Percentiles rank a stretch among this genome's conserved stretches.
phyloP scores from a whole-genome alignment of 2,113 vertebrate species.

The Symphodus melops region DNA sequence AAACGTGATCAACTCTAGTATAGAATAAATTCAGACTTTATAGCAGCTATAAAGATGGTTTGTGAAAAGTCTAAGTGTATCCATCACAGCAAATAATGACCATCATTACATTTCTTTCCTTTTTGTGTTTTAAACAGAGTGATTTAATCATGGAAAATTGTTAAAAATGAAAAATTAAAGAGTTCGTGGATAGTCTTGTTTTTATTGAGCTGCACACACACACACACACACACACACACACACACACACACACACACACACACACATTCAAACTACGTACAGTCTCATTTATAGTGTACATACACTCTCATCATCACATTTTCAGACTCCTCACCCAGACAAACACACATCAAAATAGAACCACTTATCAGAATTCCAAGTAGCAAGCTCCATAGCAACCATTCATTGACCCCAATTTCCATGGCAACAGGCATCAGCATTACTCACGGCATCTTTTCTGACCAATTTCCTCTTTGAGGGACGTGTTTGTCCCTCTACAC shows the following conservation, averaged over 20 bases:
- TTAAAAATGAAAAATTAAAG: too few species aligned
- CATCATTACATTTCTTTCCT: background rate
- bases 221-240: background rate
- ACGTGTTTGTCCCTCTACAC: slow-evolving; percentile 38
- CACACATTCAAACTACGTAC: slow-evolving; percentile 1
- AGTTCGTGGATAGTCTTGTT: too few species aligned
- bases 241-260: slow-evolving; percentile 11
- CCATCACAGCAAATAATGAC: too few species aligned
- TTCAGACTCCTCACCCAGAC: slow-evolving; percentile 26
- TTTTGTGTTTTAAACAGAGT: too few species aligned
- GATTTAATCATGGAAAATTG: too few species aligned
- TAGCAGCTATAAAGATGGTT: too few species aligned
- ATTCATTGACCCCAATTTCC: slow-evolving; percentile 76
- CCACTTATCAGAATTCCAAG: slow-evolving; percentile 68
- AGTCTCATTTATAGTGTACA: slow-evolving; percentile 48
- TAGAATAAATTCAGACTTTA: too few species aligned
- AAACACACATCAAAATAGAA: slow-evolving; percentile 41
- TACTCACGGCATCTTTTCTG: slow-evolving; percentile 58
- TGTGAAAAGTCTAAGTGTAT: too few species aligned
- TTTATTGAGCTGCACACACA: too few species aligned
- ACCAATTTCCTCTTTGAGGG: slow-evolving; percentile 79
- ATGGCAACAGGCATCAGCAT: slow-evolving; percentile 77
- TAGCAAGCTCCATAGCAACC: slow-evolving; percentile 74
- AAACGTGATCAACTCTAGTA: too few species aligned
- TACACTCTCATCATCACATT: slow-evolving; percentile 37